A percentile compares a stretch with the other conserved stretches of the same genome.
Evolutionary conservation across 2,888 invertebrate species (phyloP).

Genomic region (Drosophila putrida): DNA sequence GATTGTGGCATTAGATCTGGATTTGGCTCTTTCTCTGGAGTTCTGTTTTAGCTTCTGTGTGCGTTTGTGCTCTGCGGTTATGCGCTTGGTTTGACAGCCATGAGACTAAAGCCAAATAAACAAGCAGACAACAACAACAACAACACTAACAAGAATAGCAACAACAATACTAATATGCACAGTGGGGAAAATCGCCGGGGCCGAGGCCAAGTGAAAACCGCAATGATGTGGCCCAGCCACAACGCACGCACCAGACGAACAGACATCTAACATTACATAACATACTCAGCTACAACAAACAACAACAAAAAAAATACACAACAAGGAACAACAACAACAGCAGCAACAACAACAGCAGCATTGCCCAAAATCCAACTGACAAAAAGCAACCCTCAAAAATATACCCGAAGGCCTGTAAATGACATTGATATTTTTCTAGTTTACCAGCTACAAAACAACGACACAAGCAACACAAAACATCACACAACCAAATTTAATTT

Average conservation of each 20-base stretch:
- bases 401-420: conserved; percentile 58
- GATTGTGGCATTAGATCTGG: neutral
- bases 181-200: conserved; percentile 46
- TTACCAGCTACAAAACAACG: conserved; percentile 33
- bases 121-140: conserved; percentile 36
- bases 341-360: conserved; percentile 29
- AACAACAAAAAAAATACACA: no score
- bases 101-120: conserved; percentile 70
- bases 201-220: conserved; percentile 63
- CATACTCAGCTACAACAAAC: conserved; percentile 23
- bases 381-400: conserved; percentile 44
- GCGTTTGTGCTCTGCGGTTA: conserved; percentile 68
- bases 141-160: conserved; percentile 14
- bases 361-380: conserved; percentile 6
- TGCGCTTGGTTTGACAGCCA: conserved; percentile 75
- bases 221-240: conserved; percentile 62
- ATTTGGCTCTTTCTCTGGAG: neutral
- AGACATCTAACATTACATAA: conserved; percentile 66
- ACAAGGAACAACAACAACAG: conserved; percentile 5
- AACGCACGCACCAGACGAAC: conserved; percentile 35
- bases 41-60: conserved; percentile 11
- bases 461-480: neutral
- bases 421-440: conserved; percentile 73
- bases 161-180: conserved; percentile 12
- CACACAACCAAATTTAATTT: neutral